A percentile compares a stretch with the other conserved stretches of the same genome.
These are phyloP conservation scores for Lophotis ruficrista DNA, from an alignment of 2,113 vertebrate genomes.

Conservation along the genomic window DNA sequence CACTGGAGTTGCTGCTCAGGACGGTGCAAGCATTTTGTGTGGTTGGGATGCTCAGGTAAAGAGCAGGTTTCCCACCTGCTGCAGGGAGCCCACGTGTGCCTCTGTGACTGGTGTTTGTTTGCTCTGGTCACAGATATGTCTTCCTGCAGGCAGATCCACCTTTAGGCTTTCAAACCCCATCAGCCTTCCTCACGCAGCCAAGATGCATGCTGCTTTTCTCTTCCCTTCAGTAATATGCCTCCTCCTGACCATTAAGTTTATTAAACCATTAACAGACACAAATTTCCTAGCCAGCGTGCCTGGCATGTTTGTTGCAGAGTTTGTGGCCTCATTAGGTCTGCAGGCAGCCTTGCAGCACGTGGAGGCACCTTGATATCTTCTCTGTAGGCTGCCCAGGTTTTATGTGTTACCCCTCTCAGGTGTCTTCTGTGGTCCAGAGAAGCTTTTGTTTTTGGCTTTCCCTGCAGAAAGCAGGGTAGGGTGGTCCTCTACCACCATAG, in stretches of 20 bases:
- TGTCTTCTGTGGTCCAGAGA: background rate
- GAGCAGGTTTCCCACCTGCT: background rate
- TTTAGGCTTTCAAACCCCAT: background rate
- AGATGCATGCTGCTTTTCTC: background rate
- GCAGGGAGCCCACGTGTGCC: fast-evolving
- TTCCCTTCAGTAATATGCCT: background rate
- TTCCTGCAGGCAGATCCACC: background rate
- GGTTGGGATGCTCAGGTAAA: background rate
- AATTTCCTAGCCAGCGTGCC: background rate
- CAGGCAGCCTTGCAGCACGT: background rate
- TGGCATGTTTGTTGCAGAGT: background rate
- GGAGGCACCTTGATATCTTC: background rate
- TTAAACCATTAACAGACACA: background rate
- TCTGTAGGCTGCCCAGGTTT: background rate
- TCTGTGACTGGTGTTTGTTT: background rate
- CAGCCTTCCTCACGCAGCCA: background rate
- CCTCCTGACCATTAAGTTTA: background rate
- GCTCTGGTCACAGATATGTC: background rate
- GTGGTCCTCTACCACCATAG: background rate
- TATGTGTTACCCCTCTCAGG: background rate
- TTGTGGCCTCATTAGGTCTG: background rate
- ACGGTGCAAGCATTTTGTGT: fast-evolving
- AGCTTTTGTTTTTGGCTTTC: background rate
- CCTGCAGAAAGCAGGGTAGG: fast-evolving
- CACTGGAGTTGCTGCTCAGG: fast-evolving